Base-by-base conservation (phyloP, 2,113 vertebrate species). In the Apteryx mantelli region DNA sequence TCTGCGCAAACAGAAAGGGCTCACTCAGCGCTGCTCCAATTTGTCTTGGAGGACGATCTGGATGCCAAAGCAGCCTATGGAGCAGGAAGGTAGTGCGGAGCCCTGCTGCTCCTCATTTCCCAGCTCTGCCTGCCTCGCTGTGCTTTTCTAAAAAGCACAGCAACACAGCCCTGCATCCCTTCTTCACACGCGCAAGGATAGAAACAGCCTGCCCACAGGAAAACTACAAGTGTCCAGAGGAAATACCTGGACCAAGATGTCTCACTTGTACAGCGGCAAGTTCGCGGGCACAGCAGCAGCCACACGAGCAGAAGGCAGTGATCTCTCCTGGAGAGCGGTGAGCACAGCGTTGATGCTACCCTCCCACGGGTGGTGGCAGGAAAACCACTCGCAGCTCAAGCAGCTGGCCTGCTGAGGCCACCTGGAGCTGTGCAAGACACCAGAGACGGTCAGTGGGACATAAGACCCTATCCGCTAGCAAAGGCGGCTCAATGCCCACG, bases 171-270 rank as follows among this genome's bases (percentile, higher is more conserved):
- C 0, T 0, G 53, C 42, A 22, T 22, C 17, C 30, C 68, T 15
- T 7, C 30, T 26, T 8, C 20, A 34, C 52, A 74, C 0, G 0
- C n/a, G 10, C 13, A 10, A 18, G 56, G 26, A 66, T 25, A 64
- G 50, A 38, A 28, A 11, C 3, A 0, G 34, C 28, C 53, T 24
- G 78, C 7, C 65, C 32, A 2, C 3, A 13, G 58, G 26, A 73
- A 11, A 22, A 3, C 65, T 13, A 26, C 13, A 4, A 25, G 46
- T 3, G 15, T 22, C 63, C 53, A 11, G 55, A 32, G 46, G 6
- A 44, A 25, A 56, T 1, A 2, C 16, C 2, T 21, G 61, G 32
- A 8, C 7, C 0, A 2, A 11, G 26, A 42, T 0, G 2, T 28
- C 34, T 73, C 52, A 4, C 25, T 22, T 32, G 11, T 32, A 42